Percentiles rank a stretch among this genome's conserved stretches.
These are phyloP conservation scores for Empidonax alnorum DNA, from an alignment of 2,113 vertebrate species.

Conservation along the genomic window DNA sequence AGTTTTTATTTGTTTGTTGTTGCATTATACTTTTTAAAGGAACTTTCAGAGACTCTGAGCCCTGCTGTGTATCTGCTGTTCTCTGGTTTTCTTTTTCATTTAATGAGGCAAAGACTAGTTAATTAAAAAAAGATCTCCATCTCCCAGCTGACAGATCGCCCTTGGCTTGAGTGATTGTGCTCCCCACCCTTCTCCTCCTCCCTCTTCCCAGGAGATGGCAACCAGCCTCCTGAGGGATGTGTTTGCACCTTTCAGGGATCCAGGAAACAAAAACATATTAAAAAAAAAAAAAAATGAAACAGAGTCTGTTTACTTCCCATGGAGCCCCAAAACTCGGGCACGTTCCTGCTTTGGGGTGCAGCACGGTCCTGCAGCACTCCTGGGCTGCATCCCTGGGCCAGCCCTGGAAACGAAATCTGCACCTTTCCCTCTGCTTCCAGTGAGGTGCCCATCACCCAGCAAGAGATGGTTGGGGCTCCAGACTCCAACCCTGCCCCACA, in stretches of 20 bases:
- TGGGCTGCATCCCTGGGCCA: not conserved
- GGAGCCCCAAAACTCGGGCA: accelerated
- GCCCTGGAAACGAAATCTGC: not conserved
- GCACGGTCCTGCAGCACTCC: accelerated
- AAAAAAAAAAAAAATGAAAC: too few relatives aligned
- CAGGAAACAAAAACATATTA: not conserved
- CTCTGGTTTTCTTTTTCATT: not conserved
- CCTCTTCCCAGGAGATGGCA: not conserved
- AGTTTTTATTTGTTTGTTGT: not conserved
- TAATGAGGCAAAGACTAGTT: not conserved
- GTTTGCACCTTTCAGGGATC: not conserved
- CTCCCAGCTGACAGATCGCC: not conserved
- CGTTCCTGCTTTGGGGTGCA: not conserved
- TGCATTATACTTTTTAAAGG: not conserved
- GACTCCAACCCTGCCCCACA: not conserved
- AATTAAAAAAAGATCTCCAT: not conserved
- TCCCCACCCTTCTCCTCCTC: not conserved
- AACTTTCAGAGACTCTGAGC: not conserved
- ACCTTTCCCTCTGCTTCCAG: not conserved
- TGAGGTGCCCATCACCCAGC: not conserved
- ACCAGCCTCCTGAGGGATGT: not conserved
- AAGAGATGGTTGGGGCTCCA: not conserved
- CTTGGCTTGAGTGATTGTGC: not conserved
- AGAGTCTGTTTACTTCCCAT: not conserved
- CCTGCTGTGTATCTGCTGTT: not conserved